Base-by-base conservation (phyloP, 2,113 vertebrate species). In the Ellobius talpinus region DNA sequence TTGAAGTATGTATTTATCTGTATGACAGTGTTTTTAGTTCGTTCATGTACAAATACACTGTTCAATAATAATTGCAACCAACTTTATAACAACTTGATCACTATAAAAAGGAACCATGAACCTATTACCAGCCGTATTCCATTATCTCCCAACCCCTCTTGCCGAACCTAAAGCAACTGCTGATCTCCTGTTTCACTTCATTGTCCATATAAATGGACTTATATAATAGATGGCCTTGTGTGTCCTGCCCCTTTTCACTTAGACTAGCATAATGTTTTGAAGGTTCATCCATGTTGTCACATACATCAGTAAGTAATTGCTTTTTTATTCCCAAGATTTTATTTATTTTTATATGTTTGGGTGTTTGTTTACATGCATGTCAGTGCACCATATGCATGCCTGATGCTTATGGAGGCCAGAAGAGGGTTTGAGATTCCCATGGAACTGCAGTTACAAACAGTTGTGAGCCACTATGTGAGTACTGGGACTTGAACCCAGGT, bases 1-100 rank as follows among this genome's bases (percentile, higher is more conserved):
- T 84, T 84, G 42, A 78, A 84, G 50, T 77, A 63, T 95, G 55
- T 70, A 17, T 89, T 96, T 23, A 96, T 93, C 96, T 96, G 88
- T 82, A 73, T 93, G 87, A 33, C 31, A 73, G 7, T 87, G 16
- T 93, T 93, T 85, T 86, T 24, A 50, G 39, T 92, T 86, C 31
- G 36, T 36, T 79, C 17, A 66, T 66, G 39, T 72, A 72, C 17
- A 72, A 72, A 21, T n/a, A 26, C 16, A 39, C 52, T 61, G 7
- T 45, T 17, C 4, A 42, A 17, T 63, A 63, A 63, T 50, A 68
- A 36, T 50, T 55, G 90, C 31, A 70, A 29, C 93, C 39, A 70
- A 63, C 42, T 94, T 47, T 93, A 85, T 19, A 89, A 52, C 33
- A 96, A 76, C 88, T 91, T 73, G 79, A 47, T 68, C 66, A 39